Evolutionary conservation across 2,113 vertebrate species (phyloP).

Genomic region (Barnardius zonarius): DNA sequence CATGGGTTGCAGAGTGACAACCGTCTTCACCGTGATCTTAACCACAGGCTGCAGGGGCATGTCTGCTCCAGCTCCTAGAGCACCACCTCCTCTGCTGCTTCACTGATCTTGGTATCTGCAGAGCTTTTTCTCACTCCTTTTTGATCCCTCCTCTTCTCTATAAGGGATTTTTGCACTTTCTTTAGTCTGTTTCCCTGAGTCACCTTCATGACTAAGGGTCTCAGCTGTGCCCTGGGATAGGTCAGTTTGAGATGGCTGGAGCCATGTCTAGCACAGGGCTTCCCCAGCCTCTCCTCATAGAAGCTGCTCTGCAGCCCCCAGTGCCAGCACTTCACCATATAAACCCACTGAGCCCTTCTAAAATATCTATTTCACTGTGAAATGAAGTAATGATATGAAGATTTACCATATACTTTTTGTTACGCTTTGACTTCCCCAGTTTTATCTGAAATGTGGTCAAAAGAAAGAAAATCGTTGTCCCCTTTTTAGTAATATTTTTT

Average conservation of each 20-base stretch:
- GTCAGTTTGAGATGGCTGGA: not conserved
- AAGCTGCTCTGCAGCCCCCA: accelerated
- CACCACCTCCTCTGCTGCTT: not conserved
- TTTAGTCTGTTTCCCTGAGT: not conserved
- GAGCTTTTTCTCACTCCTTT: not conserved
- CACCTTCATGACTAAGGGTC: accelerated
- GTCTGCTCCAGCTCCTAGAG: not conserved
- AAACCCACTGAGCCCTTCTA: not conserved
- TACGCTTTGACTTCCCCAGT: not conserved
- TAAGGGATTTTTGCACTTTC: not conserved
- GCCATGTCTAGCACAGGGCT: accelerated
- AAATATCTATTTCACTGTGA: not conserved
- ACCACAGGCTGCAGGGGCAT: not conserved
- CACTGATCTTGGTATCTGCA: not conserved
- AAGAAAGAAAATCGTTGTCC: not conserved
- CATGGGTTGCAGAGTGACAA: not conserved
- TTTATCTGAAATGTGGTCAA: not conserved
- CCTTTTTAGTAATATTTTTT: not conserved
- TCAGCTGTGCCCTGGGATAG: accelerated
- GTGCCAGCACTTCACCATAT: accelerated
- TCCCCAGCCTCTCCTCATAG: not conserved
- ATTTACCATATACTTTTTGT: not conserved
- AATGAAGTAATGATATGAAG: not conserved
- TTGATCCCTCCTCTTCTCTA: too few relatives aligned
- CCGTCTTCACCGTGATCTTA: accelerated